A percentile compares a stretch with the other conserved stretches of the same genome.
Conservation (phyloP, 2,113 vertebrate genomes). For the Cavia porcellus region DNA sequence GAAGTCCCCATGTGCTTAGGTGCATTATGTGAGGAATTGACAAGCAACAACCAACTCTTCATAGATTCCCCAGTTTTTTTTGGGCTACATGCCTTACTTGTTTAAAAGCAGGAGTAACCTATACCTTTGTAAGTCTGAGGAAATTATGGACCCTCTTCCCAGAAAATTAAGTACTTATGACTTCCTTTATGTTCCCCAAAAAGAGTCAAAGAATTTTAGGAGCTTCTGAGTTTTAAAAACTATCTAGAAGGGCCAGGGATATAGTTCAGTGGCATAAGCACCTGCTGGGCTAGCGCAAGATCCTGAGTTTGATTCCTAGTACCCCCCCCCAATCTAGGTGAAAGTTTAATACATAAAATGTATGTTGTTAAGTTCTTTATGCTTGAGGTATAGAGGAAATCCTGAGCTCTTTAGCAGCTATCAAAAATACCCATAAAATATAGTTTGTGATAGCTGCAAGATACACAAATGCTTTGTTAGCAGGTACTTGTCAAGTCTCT, state of each 20-base stretch:
- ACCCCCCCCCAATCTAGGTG: neutral
- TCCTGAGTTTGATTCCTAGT: no score
- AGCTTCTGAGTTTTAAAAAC: slow-evolving; percentile 25
- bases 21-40: neutral
- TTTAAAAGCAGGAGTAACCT: neutral
- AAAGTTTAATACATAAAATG: neutral
- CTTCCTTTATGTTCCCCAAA: neutral
- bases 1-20: neutral
- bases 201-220: neutral
- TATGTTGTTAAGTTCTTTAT: neutral
- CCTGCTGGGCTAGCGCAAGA: no score
- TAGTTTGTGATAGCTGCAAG: neutral
- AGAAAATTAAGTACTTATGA: neutral
- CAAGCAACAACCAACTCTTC: neutral
- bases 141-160: neutral
- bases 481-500: neutral
- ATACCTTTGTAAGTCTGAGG: slow-evolving; percentile 38
- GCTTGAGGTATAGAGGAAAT: neutral
- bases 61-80: neutral
- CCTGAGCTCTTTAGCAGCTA: neutral
- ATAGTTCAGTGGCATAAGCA: no score
- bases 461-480: neutral
- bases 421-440: neutral
- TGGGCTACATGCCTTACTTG: neutral
- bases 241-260: neutral